These are phyloP conservation scores for Papilio aristodemus DNA, from an alignment of 1,140 invertebrate species.

Conservation along the genomic window DNA sequence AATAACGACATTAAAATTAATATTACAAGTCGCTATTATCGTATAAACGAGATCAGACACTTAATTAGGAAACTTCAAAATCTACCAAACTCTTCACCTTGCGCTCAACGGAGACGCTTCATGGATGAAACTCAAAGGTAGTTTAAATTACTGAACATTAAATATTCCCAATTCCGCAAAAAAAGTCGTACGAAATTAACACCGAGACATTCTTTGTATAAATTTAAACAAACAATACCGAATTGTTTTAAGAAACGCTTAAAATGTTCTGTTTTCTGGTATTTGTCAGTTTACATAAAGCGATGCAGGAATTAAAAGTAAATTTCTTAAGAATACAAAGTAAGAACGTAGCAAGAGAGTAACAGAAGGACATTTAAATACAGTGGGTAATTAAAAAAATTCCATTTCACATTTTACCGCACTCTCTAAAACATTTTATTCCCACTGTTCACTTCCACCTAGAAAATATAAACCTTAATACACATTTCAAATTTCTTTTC, in stretches of 20 bases:
- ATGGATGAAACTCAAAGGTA: not conserved
- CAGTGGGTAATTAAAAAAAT: not conserved
- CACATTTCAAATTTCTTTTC: no score
- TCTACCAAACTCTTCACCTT: not conserved
- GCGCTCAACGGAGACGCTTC: not conserved
- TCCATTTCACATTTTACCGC: not conserved
- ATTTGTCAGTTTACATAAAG: not conserved
- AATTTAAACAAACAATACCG: not conserved
- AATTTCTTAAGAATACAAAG: not conserved
- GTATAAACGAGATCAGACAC: not conserved
- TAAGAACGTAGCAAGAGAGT: not conserved
- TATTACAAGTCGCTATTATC: slow-evolving; percentile 4
- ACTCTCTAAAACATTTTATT: not conserved
- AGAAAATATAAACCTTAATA: not conserved
- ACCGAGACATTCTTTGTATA: not conserved
- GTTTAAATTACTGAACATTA: not conserved
- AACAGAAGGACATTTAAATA: not conserved
- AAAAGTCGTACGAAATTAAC: not conserved
- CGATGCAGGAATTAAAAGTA: not conserved
- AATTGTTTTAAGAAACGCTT: not conserved
- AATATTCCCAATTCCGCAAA: not conserved
- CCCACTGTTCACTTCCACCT: not conserved
- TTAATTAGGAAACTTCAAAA: slow-evolving; percentile 29
- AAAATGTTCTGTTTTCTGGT: not conserved
- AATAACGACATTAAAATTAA: slow-evolving; percentile 26